A percentile compares a stretch with the other conserved stretches of the same genome.
These are phyloP conservation scores for Distichodus sexfasciatus DNA, from an alignment of 2,797 vertebrate species.

Conservation along the genomic window DNA sequence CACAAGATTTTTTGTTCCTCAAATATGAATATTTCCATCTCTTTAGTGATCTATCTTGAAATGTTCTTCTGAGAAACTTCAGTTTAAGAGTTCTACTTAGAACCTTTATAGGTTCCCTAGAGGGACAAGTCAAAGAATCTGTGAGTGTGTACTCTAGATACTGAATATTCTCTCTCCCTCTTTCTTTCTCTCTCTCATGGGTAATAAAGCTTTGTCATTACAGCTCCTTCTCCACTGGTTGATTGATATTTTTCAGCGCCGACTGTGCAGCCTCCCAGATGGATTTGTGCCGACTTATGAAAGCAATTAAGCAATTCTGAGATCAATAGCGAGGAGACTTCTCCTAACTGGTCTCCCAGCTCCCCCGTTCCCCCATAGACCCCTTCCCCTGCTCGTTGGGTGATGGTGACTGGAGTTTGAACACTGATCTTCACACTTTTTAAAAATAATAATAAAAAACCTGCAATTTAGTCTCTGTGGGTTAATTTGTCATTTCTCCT, in stretches of 20 bases:
- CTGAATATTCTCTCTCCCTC: neutral
- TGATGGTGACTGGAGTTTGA: slow-evolving; percentile 15
- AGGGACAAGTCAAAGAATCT: too few relatives aligned
- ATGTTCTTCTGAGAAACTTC: too few relatives aligned
- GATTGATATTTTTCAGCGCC: slow-evolving; percentile 58
- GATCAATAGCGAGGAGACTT: slow-evolving; percentile 60
- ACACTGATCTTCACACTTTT: slow-evolving; percentile 36
- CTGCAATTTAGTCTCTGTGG: slow-evolving; percentile 35
- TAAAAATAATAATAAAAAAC: slow-evolving; percentile 6
- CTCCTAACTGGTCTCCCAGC: slow-evolving; percentile 2
- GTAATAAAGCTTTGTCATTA: slow-evolving; percentile 35
- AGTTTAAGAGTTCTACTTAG: too few relatives aligned
- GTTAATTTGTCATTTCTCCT: slow-evolving; percentile 40
- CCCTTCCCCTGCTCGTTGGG: neutral
- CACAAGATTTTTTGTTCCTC: too few relatives aligned
- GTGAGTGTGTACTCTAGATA: slow-evolving; percentile 1
- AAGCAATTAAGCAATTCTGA: slow-evolving; percentile 67
- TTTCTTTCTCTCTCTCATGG: slow-evolving; percentile 7
- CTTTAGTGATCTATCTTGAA: too few relatives aligned
- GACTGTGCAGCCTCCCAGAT: slow-evolving; percentile 47
- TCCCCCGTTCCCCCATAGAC: neutral
- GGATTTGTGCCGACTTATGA: slow-evolving; percentile 57
- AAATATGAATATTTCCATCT: too few relatives aligned
- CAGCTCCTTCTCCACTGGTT: slow-evolving; percentile 41
- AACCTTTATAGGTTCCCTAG: too few relatives aligned